A percentile compares a stretch with the other conserved stretches of the same genome.
Conservation (phyloP, 1,140 invertebrate species). For the Drosophila seguyi region DNA sequence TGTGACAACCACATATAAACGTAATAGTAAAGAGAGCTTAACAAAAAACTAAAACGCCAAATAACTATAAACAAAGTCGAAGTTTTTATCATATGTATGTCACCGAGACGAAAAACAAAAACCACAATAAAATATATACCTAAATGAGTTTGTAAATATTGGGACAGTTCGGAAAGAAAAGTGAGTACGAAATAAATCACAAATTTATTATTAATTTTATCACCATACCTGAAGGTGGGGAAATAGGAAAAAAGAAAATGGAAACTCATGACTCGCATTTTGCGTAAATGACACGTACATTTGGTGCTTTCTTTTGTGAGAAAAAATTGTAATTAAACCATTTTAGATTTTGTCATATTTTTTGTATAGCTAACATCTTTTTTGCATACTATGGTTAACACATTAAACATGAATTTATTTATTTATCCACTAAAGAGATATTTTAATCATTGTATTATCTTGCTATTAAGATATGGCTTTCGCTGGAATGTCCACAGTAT, state of each 20-base stretch:
- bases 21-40: slow-evolving; percentile 13
- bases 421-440: not conserved
- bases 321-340: not conserved
- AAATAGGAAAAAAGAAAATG: not conserved
- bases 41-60: slow-evolving; percentile 29
- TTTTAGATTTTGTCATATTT: not conserved
- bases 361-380: rapidly evolving
- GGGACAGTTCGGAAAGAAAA: slow-evolving; percentile 30
- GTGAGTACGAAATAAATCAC: slow-evolving; percentile 30
- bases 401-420: not conserved
- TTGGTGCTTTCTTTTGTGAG: not conserved
- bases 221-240: slow-evolving; percentile 2
- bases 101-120: slow-evolving; percentile 1
- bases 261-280: not conserved
- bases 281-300: not conserved
- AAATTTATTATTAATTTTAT: slow-evolving; percentile 22
- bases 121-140: slow-evolving; percentile 23
- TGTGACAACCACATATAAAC: slow-evolving; percentile 49
- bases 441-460: not conserved
- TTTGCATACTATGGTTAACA: too few relatives aligned
- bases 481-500: not conserved
- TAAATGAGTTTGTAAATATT: slow-evolving; percentile 41
- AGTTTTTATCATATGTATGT: slow-evolving; percentile 20
- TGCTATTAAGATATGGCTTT: not conserved
- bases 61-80: slow-evolving; percentile 27